These are phyloP conservation scores for Oriolus oriolus DNA, from an alignment of 2,113 vertebrate species.

Conservation along the genomic window DNA sequence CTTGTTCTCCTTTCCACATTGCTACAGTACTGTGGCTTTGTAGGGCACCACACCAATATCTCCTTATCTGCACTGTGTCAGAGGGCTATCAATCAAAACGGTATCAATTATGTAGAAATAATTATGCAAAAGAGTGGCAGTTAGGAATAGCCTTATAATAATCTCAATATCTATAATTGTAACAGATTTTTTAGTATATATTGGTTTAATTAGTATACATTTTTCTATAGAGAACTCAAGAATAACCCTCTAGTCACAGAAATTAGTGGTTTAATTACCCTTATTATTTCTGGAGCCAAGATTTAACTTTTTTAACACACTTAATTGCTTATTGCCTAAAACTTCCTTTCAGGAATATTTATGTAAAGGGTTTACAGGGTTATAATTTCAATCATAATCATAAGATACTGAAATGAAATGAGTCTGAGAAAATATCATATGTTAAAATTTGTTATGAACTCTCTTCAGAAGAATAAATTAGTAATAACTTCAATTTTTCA, in stretches of 20 bases:
- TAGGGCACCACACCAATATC: accelerated
- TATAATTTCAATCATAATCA: background rate
- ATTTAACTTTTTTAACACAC: background rate
- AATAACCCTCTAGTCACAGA: background rate
- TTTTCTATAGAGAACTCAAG: background rate
- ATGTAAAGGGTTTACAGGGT: background rate
- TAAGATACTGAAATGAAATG: background rate
- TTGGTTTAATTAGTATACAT: background rate
- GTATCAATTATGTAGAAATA: background rate
- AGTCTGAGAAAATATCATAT: background rate
- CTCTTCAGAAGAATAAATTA: background rate
- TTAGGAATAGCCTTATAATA: background rate
- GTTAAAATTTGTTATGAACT: background rate
- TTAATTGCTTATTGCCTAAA: background rate
- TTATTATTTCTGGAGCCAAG: background rate
- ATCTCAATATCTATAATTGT: background rate
- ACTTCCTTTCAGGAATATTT: background rate
- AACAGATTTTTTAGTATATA: background rate
- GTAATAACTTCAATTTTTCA: background rate
- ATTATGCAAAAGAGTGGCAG: background rate
- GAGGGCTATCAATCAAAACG: background rate
- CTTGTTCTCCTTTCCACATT: background rate
- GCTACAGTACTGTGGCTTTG: accelerated
- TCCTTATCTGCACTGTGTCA: background rate
- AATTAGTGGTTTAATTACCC: background rate